Percentiles rank a stretch among this genome's conserved stretches.
These are phyloP conservation scores for Melanotaenia nigrans DNA, from an alignment of 2,797 vertebrate species.

Conservation along the genomic window DNA sequence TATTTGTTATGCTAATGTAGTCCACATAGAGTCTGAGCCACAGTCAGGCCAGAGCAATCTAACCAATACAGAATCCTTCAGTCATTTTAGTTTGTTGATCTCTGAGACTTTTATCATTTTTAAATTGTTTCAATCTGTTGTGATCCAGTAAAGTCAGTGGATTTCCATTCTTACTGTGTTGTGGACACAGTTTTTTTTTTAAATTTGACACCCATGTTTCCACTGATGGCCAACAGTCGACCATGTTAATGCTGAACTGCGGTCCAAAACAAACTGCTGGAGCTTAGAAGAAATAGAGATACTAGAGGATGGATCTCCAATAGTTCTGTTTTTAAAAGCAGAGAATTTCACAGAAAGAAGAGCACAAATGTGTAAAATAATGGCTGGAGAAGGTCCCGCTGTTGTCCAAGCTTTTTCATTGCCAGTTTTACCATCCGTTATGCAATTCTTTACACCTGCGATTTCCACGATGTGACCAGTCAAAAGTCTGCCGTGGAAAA, in stretches of 20 bases:
- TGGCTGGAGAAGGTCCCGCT: too few species aligned
- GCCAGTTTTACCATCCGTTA: too few species aligned
- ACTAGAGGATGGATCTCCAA: too few species aligned
- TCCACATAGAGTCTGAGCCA: background rate
- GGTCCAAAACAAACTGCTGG: background rate
- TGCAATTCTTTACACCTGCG: background rate
- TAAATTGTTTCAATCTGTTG: background rate
- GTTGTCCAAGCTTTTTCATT: too few species aligned
- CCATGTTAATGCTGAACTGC: background rate
- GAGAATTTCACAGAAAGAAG: too few species aligned
- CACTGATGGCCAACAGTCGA: background rate
- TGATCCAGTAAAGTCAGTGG: background rate
- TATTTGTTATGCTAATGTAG: background rate
- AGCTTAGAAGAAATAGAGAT: background rate
- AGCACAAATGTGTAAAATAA: too few species aligned
- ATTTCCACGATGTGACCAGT: background rate
- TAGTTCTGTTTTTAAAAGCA: too few species aligned
- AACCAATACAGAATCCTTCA: background rate
- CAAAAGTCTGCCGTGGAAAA: background rate
- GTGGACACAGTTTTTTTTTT: background rate
- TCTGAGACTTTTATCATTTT: background rate
- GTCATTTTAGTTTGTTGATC: background rate
- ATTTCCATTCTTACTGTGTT: background rate
- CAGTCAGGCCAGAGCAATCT: background rate
- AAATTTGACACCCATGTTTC: background rate